These are phyloP conservation scores for Crossaster papposus DNA, from an alignment of 53 echinoderm and acorn worm species.

Conservation along the genomic window DNA sequence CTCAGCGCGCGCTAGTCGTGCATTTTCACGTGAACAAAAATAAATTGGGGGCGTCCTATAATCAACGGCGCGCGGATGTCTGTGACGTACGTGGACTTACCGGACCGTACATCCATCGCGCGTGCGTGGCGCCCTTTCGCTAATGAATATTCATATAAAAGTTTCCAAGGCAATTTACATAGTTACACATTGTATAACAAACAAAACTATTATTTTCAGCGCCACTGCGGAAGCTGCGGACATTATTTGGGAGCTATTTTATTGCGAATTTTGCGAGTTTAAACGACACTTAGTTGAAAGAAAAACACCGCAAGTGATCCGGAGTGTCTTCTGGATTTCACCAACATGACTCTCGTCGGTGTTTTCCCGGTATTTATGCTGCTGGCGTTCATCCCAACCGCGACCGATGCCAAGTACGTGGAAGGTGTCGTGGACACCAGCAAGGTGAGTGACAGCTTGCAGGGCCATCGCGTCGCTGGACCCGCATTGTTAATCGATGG, in stretches of 20 bases:
- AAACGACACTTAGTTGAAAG: slow-evolving; percentile 6
- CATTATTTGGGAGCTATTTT: background rate
- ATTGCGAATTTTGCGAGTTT: background rate
- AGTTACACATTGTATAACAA: background rate
- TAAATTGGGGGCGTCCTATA: background rate
- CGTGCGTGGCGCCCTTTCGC: background rate
- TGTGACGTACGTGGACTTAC: too few relatives aligned
- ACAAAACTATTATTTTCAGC: slow-evolving; percentile 22
- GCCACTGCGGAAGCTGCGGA: background rate
- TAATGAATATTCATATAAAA: slow-evolving; percentile 51
- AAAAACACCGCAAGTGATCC: background rate
- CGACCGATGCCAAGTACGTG: slow-evolving; percentile 47
- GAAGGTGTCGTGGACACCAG: slow-evolving; percentile 43
- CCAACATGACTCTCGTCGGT: slow-evolving; percentile 8
- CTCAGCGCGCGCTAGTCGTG: too few relatives aligned
- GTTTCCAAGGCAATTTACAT: slow-evolving; percentile 45
- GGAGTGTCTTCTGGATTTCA: background rate
- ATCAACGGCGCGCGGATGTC: background rate
- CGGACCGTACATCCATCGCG: too few relatives aligned
- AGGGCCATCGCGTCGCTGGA: background rate
- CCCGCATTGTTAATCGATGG: background rate
- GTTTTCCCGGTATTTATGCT: slow-evolving; percentile 38
- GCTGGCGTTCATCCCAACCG: slow-evolving; percentile 22
- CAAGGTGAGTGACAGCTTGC: slow-evolving; percentile 35
- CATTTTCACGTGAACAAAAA: too few relatives aligned